Evolutionary conservation across 2,113 vertebrate species (phyloP), one percentile per base, ranked within the genome.

Genomic region (Laticauda laticaudata): DNA sequence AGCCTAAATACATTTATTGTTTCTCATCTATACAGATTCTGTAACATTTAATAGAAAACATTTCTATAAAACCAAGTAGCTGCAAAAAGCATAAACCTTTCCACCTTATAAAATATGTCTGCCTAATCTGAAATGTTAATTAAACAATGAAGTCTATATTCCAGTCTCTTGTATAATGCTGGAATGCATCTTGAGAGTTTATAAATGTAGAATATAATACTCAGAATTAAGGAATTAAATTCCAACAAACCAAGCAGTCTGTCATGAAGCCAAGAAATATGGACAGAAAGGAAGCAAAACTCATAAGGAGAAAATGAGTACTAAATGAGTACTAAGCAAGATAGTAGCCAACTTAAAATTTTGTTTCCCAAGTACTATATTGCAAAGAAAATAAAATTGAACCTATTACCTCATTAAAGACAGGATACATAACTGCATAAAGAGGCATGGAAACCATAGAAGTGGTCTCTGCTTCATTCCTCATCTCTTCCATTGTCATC

Each of bases 401-500:
- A 75, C 23, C 8, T 2, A 1, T 95, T 96, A 99, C 99, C 98
- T 99, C 98, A 90, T 98, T 99, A 96, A 99, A 99, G n/a, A 99
- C 99, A 75, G 99, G 99, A 96, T 99, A 99, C 98, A 99, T 99
- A 69, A 99, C 98, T 64, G 97, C 98, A 97, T 99, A 99, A 90
- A 99, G 98, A 91, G 98, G 98, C 99, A 99, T 99, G 97, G 98
- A 98, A 98, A 98, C 98, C 97, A 98, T 98, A 94, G 98, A 98
- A 98, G 98, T 98, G 94, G 97, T 97, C 97, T 99, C 98, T 94
- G 98, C 98, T 98, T 99, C 98, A 98, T 99, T 99, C 98, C 98
- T 99, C 98, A 98, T 98, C 98, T 99, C 98, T 98, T 99, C 98
- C 98, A 98, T 99, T 98, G 98, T 99, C 98, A 99, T 99, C 98